Percentiles rank a stretch among this genome's conserved stretches.
phyloP scores from a whole-genome alignment of 2,797 vertebrate genomes.

The Eulemur rubriventer region DNA sequence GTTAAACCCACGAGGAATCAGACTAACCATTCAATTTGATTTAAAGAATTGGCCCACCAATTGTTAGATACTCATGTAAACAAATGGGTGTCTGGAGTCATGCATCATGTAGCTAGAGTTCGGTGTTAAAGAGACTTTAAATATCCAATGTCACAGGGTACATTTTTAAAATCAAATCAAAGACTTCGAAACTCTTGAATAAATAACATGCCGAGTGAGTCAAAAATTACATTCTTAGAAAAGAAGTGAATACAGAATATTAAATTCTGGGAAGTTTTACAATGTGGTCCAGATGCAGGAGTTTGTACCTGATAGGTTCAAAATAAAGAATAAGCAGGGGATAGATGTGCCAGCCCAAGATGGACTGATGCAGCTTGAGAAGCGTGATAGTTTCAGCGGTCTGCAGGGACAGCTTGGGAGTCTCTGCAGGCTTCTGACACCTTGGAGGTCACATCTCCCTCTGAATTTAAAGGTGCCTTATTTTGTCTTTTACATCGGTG shows the following conservation, averaged over 20 bases:
- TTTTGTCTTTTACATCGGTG: conserved; percentile 85
- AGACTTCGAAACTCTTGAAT: neutral
- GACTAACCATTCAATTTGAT: neutral
- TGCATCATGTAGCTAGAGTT: neutral
- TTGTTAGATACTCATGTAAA: neutral
- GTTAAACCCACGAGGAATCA: conserved; percentile 42
- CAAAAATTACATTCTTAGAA: neutral
- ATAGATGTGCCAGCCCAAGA: conserved; percentile 15
- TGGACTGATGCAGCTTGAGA: conserved; percentile 29
- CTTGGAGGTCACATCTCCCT: conserved; percentile 82
- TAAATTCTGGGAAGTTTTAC: neutral
- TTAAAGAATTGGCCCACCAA: neutral
- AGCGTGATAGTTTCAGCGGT: neutral
- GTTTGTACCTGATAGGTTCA: neutral
- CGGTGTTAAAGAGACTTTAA: neutral
- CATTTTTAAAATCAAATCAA: neutral
- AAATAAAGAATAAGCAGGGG: neutral
- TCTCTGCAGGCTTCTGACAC: conserved; percentile 74
- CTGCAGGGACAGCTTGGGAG: conserved; percentile 60
- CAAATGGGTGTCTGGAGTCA: neutral
- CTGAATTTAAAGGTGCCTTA: conserved; percentile 84
- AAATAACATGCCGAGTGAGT: neutral
- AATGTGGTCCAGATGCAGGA: neutral
- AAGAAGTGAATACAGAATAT: neutral
- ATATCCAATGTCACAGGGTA: neutral